phyloP scores from a whole-genome alignment of 2,888 invertebrate species.

The Lottia gigantea region DNA sequence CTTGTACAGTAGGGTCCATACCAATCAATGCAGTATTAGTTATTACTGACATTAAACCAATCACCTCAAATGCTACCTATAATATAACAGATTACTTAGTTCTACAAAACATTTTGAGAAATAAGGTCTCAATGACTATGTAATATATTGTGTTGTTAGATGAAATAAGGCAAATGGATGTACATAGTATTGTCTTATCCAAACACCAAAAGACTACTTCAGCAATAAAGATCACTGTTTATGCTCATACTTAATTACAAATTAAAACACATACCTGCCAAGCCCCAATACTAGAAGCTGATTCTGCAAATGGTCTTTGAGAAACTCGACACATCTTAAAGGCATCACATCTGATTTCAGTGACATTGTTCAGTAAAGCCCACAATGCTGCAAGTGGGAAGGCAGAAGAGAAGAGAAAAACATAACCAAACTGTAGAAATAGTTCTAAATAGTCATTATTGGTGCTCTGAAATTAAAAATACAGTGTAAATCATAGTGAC shows the following conservation, averaged over 20 bases:
- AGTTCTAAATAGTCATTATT: constrained; percentile 83
- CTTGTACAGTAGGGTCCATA: constrained; percentile 76
- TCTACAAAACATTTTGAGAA: no score
- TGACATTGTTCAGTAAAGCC: constrained; percentile 80
- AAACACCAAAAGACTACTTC: background rate
- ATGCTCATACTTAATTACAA: no score
- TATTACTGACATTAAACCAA: constrained; percentile 76
- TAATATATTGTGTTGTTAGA: no score
- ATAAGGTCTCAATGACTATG: no score
- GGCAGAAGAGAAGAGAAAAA: constrained; percentile 81
- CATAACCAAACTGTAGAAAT: constrained; percentile 84
- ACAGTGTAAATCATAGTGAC: no score
- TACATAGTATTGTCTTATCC: background rate
- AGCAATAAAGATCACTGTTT: background rate
- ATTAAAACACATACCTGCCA: constrained; percentile 75
- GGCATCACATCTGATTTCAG: constrained; percentile 80
- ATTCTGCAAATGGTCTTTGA: constrained; percentile 77
- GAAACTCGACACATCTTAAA: constrained; percentile 80
- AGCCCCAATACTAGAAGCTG: constrained; percentile 73
- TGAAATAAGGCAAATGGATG: background rate
- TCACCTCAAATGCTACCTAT: constrained; percentile 76
- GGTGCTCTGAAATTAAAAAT: constrained; percentile 72
- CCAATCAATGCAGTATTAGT: constrained; percentile 82
- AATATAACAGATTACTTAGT: no score
- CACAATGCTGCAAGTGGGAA: constrained; percentile 82